Conservation (phyloP, 2,888 invertebrate genomes). For the Papilio protenor region DNA sequence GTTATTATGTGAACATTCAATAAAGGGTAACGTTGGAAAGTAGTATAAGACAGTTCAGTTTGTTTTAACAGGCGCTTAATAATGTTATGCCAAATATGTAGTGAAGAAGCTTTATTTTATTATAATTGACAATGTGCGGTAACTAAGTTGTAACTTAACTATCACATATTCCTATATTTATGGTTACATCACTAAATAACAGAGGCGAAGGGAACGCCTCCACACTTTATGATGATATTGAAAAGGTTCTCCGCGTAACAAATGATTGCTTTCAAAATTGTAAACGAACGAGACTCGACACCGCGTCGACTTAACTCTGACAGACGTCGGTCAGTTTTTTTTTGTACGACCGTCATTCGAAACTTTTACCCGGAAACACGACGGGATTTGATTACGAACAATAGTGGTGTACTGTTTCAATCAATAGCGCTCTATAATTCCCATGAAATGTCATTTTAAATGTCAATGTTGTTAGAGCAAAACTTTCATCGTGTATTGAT, state of each 20-base stretch:
- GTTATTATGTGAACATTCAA: too few relatives aligned
- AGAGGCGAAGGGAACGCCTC: conserved; percentile 5
- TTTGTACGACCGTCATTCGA: conserved; percentile 22
- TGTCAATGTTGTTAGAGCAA: conserved; percentile 13
- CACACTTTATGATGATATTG: background rate
- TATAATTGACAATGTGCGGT: background rate
- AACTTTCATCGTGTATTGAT: conserved; percentile 16
- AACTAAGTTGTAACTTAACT: background rate
- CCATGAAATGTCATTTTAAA: conserved; percentile 29
- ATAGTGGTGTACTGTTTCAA: conserved; percentile 19
- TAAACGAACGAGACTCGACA: conserved; percentile 28
- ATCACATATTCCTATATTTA: background rate
- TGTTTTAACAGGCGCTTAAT: too few relatives aligned
- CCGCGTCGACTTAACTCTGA: conserved; percentile 27
- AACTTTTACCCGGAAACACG: conserved; percentile 36
- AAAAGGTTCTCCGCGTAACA: conserved; percentile 24
- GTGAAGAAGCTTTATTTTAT: background rate
- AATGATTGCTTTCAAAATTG: conserved; percentile 30
- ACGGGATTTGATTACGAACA: conserved; percentile 26
- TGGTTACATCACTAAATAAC: conserved; percentile 5
- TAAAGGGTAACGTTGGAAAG: too few relatives aligned
- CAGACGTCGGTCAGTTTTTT: conserved; percentile 31
- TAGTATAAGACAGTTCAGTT: too few relatives aligned
- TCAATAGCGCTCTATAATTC: conserved; percentile 12
- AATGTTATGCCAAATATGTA: background rate